Base-by-base conservation (phyloP, 2,888 invertebrate genomes). In the Melieria picta region DNA sequence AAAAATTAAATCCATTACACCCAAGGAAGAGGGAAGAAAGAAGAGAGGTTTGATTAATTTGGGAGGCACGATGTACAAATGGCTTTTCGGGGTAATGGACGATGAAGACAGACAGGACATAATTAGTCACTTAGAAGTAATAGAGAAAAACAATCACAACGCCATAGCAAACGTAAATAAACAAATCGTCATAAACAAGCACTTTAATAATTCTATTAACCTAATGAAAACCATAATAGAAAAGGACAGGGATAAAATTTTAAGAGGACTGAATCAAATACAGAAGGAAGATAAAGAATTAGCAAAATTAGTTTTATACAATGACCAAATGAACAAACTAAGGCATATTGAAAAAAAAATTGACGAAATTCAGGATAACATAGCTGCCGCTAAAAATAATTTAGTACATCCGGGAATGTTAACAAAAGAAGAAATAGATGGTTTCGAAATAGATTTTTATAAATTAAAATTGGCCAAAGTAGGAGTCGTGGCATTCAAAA, bases 401-500 rank as follows among this genome's bases (percentile, higher is more conserved):
- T 11, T 62, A 5, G 10, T 68, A 7, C 47, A 62, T 16, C 62
- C 62, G n/a, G 55, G n/a, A 55, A 68, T 55, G 10, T 68, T 68
- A 45, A 68, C 45, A 13, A 68, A 61, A 9, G 62, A 68, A 46
- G 68, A 62, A 68, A 68, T 68, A 10, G 16, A 68, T 13, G 43
- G 52, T 42, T 68, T 52, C 11, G 55, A 62, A 61, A 68, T 61
- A 62, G 62, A 68, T 55, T 68, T 61, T 55, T 62, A 62, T 68
- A 62, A 61, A 46, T 46, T 62, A 16, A 68, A 68, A 48, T 16
- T 66, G 30, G 11, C 47, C 9, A 66, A 48, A 58, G 16, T 48
- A 42, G 66, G 66, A 30, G 48, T 48, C 10, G 46, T 66, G 48
- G 16, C 58, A 10, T 58, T 48, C 42, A 66, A 47, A 66, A 58